Evolutionary conservation across 1,140 invertebrate species (phyloP).

Genomic region (Lordiphosa stackelbergi): DNA sequence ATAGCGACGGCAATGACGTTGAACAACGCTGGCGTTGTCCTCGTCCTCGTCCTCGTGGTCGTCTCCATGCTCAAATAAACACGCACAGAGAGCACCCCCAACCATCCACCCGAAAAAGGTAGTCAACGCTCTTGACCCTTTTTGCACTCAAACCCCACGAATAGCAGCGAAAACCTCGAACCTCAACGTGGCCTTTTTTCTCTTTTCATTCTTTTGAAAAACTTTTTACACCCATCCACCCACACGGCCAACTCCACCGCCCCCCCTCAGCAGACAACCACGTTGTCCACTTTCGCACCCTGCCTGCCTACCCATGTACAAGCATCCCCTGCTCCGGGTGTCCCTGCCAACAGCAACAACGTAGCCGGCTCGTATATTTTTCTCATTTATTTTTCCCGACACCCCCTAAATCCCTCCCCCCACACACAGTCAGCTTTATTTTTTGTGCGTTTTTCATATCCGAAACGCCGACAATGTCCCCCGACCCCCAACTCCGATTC

Average conservation of each 20-base stretch:
- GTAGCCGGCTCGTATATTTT: conserved; percentile 73
- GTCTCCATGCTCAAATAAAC: conserved; percentile 24
- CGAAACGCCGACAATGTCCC: conserved; percentile 69
- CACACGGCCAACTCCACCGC: conserved; percentile 16
- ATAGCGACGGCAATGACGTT: conserved; percentile 48
- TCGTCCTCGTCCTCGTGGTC: conserved; percentile 4
- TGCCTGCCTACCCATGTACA: not conserved
- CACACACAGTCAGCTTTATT: conserved; percentile 48
- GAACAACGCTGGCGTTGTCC: conserved; percentile 18
- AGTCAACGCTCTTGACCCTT: conserved; percentile 69
- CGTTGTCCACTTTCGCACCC: conserved; percentile 72
- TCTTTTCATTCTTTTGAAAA: conserved; percentile 65
- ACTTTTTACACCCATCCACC: conserved; percentile 42
- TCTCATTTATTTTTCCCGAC: conserved; percentile 70
- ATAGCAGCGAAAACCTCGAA: conserved; percentile 13
- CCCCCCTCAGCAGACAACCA: conserved; percentile 62
- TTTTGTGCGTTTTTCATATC: conserved; percentile 75
- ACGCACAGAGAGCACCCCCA: conserved; percentile 2
- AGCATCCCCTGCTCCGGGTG: conserved; percentile 6
- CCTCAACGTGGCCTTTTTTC: conserved; percentile 44
- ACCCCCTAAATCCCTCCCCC: conserved; percentile 7
- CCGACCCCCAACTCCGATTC: conserved; percentile 28
- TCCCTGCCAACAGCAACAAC: conserved; percentile 67
- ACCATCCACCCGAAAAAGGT: conserved; percentile 30
- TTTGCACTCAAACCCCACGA: conserved; percentile 53